Evolutionary conservation across 2,888 invertebrate genomes (phyloP).

Genomic region (Melolontha melolontha): DNA sequence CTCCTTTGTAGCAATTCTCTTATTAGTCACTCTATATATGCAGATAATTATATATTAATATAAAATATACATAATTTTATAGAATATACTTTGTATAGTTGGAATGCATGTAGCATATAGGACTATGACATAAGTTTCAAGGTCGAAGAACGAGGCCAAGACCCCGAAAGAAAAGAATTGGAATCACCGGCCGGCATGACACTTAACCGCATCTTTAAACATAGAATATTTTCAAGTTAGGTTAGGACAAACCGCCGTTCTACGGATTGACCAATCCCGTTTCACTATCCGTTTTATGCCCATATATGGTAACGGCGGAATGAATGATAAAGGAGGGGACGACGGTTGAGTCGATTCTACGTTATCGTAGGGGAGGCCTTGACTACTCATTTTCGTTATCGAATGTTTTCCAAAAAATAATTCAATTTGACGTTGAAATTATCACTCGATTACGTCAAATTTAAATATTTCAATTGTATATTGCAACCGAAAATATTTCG

Average conservation of each 20-base stretch:
- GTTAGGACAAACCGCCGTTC: conserved; percentile 59
- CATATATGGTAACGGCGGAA: conserved; percentile 79
- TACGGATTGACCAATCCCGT: conserved; percentile 73
- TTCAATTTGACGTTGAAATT: conserved; percentile 44
- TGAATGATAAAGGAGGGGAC: conserved; percentile 66
- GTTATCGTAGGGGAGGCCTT: conserved; percentile 57
- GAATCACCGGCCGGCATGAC: conserved; percentile 57
- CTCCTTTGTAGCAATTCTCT: too few relatives aligned
- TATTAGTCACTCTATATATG: too few relatives aligned
- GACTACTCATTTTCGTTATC: conserved; percentile 27
- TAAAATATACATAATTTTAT: not conserved
- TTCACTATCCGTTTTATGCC: conserved; percentile 78
- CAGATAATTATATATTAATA: too few relatives aligned
- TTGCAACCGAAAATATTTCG: not conserved
- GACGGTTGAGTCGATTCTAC: conserved; percentile 63
- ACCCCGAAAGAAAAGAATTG: conserved; percentile 52
- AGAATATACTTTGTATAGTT: conserved; percentile 12
- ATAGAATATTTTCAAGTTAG: conserved; percentile 58
- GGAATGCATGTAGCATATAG: conserved; percentile 28
- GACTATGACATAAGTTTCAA: conserved; percentile 55
- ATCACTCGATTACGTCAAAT: conserved; percentile 42
- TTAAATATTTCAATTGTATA: conserved; percentile 42
- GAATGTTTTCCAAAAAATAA: conserved; percentile 43
- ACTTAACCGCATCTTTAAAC: conserved; percentile 54
- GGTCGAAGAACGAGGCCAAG: conserved; percentile 57